These are phyloP conservation scores for Meandrina meandrites DNA, from an alignment of 92 coral and sea anemone genomes.

Conservation along the genomic window DNA sequence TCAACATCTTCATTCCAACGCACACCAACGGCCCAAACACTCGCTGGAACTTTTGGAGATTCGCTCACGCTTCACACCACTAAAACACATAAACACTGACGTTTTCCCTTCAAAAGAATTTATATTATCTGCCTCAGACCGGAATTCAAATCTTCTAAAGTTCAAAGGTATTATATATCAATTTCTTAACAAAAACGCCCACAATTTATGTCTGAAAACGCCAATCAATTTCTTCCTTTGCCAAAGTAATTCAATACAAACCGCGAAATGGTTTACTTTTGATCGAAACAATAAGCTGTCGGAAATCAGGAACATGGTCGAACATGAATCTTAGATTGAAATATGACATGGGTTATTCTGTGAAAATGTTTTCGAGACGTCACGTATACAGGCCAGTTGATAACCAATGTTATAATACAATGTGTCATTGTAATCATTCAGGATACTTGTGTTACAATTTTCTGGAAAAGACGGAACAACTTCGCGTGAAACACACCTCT, in stretches of 20 bases:
- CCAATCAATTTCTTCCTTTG: conserved; percentile 30
- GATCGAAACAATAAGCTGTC: not conserved
- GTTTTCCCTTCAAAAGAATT: conserved; percentile 15
- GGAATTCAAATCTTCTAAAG: conserved; percentile 14
- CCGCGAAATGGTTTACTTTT: not conserved
- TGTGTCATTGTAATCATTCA: too few relatives aligned
- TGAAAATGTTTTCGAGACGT: too few relatives aligned
- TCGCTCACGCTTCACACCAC: not conserved
- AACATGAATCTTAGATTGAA: not conserved
- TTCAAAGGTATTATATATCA: conserved; percentile 7
- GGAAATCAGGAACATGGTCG: not conserved
- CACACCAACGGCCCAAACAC: not conserved
- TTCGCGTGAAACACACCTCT: not conserved
- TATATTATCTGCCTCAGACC: not conserved
- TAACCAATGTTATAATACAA: too few relatives aligned
- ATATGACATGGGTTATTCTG: not conserved
- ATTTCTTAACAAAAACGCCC: not conserved
- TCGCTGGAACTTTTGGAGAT: not conserved
- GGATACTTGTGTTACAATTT: not conserved
- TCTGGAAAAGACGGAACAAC: too few relatives aligned
- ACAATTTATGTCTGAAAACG: not conserved
- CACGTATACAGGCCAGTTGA: too few relatives aligned
- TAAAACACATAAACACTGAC: not conserved
- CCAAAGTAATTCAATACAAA: not conserved
- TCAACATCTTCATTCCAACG: not conserved